Conservation (phyloP, 1,140 invertebrate genomes). For the Coenobita brevimanus region DNA sequence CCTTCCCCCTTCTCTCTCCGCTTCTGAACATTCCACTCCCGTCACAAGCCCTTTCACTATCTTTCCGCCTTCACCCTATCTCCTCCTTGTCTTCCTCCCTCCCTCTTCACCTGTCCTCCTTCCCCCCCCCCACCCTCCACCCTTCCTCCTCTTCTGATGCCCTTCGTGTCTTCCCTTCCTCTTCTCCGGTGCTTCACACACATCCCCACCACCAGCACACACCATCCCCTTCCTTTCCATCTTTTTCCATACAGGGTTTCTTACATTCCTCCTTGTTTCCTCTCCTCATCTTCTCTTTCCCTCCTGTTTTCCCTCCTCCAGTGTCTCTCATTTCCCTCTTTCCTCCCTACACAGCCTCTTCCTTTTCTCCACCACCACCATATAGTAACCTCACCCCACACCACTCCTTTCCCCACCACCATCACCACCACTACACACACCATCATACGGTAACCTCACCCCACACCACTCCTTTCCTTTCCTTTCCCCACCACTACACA, state of each 20-base stretch:
- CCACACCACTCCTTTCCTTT: too few relatives aligned
- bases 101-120: neutral
- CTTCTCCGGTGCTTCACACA: too few relatives aligned
- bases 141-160: neutral
- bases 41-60: neutral
- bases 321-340: neutral
- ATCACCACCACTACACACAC: too few relatives aligned
- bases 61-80: too few relatives aligned
- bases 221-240: neutral
- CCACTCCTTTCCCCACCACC: too few relatives aligned
- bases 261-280: neutral
- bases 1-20: neutral
- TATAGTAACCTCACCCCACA: too few relatives aligned
- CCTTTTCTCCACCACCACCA: too few relatives aligned
- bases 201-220: neutral
- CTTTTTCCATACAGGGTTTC: neutral
- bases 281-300: neutral
- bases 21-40: too few relatives aligned
- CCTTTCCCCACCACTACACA: neutral
- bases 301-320: neutral
- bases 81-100: neutral
- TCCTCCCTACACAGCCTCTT: neutral
- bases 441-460: too few relatives aligned
- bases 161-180: too few relatives aligned
- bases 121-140: neutral